Percentiles rank a stretch among this genome's conserved stretches.
Evolutionary conservation across 2,797 vertebrate species (phyloP).

Genomic region (Schizopygopsis pylzovi): DNA sequence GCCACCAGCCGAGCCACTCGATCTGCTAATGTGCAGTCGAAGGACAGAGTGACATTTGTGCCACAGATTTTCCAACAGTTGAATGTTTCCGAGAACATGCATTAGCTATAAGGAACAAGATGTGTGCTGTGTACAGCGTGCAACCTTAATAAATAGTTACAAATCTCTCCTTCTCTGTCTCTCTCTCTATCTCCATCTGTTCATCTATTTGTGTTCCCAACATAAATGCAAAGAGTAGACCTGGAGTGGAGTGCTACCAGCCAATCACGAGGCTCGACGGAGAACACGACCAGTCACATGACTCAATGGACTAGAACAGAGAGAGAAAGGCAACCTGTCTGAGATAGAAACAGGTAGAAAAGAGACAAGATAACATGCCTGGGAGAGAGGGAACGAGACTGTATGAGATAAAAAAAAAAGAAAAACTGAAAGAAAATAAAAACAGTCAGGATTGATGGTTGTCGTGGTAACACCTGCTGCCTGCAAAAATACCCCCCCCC

Average conservation of each 20-base stretch:
- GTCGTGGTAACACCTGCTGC: slow-evolving; percentile 56
- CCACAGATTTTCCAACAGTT: slow-evolving; percentile 23
- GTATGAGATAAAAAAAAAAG: background rate
- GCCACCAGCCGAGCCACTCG: slow-evolving; percentile 23
- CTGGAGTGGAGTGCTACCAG: slow-evolving; percentile 28
- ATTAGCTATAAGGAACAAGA: slow-evolving; percentile 59
- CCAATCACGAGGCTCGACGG: slow-evolving; percentile 18
- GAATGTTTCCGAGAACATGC: background rate
- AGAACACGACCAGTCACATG: slow-evolving; percentile 30
- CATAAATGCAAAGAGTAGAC: slow-evolving; percentile 13
- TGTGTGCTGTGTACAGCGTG: background rate
- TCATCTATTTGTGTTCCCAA: slow-evolving; percentile 20
- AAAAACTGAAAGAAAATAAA: slow-evolving; percentile 17
- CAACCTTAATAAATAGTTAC: background rate
- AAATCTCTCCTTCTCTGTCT: slow-evolving; percentile 39
- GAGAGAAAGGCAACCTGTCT: background rate
- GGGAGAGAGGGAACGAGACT: background rate
- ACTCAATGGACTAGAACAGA: background rate
- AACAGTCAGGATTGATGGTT: slow-evolving; percentile 53
- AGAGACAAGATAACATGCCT: background rate
- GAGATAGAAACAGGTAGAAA: background rate
- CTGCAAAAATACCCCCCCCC: slow-evolving; percentile 33
- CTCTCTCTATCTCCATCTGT: slow-evolving; percentile 13
- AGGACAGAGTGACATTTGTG: slow-evolving; percentile 33
- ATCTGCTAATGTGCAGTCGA: background rate